Base-by-base conservation (phyloP, 2,797 vertebrate genomes). In the Gobionotothen gibberifrons region DNA sequence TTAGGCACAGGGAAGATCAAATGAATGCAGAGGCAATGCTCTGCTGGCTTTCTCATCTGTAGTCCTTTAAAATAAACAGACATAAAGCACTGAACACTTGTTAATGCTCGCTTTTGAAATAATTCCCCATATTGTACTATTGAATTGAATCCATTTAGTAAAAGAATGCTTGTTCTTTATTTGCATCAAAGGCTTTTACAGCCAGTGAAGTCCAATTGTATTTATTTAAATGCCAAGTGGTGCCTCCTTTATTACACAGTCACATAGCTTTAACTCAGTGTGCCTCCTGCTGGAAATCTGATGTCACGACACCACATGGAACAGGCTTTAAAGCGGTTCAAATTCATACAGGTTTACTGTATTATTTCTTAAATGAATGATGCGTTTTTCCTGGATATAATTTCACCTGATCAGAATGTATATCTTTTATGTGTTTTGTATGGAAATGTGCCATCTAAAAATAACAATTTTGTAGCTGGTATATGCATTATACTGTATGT, bases 241-340 rank as follows among this genome's bases (percentile, higher is more conserved):
- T 67, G 32, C 57, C 54, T 71, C 65, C n/a, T 65, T 65, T 72
- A 69, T 49, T 49, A 36, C 22, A 55, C 10, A 65, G 32, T 29
- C 29, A 9, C 42, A 16, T 54, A 85, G 46, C 48, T 76, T 78
- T 77, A 78, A 64, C 65, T 83, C 72, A 86, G 64, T 82, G 60
- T 81, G 86, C 88, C 92, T 79, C 85, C 92, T 93, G 78, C 87
- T 93, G 92, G 92, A 85, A 3, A 64, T 64, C 2, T 16, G 16
- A 9, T 44, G 74, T 72, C 65, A 90, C 52, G 61, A 58, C 92
- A 85, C 29, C 65, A 64, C 68, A 74, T 44, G 15, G 29, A 29
- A 55, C 29, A 36, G 9, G 10, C 39, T 53, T 9, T 2, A 51
- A 7, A 16, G 26, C 17, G 5, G 5, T 22, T 66, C 8, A 55